Conservation (phyloP, 2,888 invertebrate genomes). For the Cryptus viduatorius region DNA sequence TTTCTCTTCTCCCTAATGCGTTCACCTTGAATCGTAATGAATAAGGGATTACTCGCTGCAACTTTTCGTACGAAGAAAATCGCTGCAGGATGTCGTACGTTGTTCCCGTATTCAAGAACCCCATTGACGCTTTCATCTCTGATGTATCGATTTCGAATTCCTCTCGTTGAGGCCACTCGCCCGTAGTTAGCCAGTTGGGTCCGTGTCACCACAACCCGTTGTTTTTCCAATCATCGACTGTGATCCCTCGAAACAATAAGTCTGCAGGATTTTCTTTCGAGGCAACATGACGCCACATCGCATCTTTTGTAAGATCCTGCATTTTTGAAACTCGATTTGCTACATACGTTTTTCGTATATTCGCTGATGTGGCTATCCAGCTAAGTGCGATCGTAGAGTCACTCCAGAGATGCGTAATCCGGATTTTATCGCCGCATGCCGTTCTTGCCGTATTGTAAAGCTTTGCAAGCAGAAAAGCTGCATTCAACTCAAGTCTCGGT, state of each 20-base stretch:
- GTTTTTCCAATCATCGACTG: conserved; percentile 5
- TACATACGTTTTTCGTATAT: conserved; percentile 60
- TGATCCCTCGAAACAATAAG: conserved; percentile 44
- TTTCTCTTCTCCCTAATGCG: background rate
- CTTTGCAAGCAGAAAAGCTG: conserved; percentile 47
- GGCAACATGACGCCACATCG: conserved; percentile 43
- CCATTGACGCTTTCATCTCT: background rate
- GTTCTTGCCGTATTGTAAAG: background rate
- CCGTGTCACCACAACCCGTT: conserved; percentile 57
- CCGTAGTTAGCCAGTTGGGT: conserved; percentile 52
- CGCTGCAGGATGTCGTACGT: conserved; percentile 1
- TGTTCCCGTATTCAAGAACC: background rate
- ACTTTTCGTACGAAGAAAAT: conserved; percentile 43
- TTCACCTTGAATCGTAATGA: conserved; percentile 7
- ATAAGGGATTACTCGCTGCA: conserved; percentile 49
- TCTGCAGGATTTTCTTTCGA: conserved; percentile 61
- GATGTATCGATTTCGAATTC: conserved; percentile 16
- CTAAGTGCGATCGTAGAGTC: conserved; percentile 68
- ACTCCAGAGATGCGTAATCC: conserved; percentile 57
- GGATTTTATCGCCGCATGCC: conserved; percentile 36
- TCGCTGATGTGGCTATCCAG: conserved; percentile 61
- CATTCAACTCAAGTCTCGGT: conserved; percentile 51
- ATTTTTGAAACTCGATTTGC: conserved; percentile 59
- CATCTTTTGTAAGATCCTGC: conserved; percentile 28
- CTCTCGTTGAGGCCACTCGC: conserved; percentile 19